Percentiles rank a stretch among this genome's conserved stretches.
Evolutionary conservation across 2,888 invertebrate species (phyloP).

Genomic region (Leptinotarsa peninsularis): DNA sequence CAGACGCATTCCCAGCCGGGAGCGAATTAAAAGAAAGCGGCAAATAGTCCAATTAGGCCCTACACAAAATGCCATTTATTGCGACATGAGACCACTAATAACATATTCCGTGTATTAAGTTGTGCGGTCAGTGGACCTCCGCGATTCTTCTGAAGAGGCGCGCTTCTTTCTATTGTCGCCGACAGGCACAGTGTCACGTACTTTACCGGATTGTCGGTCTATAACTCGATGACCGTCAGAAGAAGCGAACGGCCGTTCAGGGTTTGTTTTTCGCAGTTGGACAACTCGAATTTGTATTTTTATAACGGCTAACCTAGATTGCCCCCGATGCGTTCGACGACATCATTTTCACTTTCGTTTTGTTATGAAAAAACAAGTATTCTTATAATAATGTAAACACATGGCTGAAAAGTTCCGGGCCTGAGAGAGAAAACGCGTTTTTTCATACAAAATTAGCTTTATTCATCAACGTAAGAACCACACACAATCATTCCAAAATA

Average conservation of each 20-base stretch:
- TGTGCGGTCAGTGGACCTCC: slow-evolving; percentile 57
- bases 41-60: slow-evolving; percentile 55
- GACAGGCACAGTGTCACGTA: slow-evolving; percentile 55
- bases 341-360: neutral
- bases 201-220: slow-evolving; percentile 49
- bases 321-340: neutral
- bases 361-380: neutral
- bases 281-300: slow-evolving; percentile 7
- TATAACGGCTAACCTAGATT: slow-evolving; percentile 21
- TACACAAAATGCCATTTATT: slow-evolving; percentile 48
- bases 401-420: too few species aligned
- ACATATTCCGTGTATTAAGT: slow-evolving; percentile 56
- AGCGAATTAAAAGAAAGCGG: slow-evolving; percentile 52
- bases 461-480: too few species aligned
- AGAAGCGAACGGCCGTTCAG: slow-evolving; percentile 54
- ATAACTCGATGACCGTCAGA: slow-evolving; percentile 50
- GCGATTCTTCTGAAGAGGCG: slow-evolving; percentile 54
- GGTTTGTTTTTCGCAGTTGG: slow-evolving; percentile 43
- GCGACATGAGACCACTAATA: slow-evolving; percentile 53
- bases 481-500: too few species aligned
- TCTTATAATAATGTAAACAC: too few species aligned
- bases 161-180: slow-evolving; percentile 53
- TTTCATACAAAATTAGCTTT: too few species aligned
- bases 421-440: too few species aligned
- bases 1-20: slow-evolving; percentile 57